A percentile compares a stretch with the other conserved stretches of the same genome.
Conservation (phyloP, 2,797 vertebrate genomes). For the Chelon auratus region DNA sequence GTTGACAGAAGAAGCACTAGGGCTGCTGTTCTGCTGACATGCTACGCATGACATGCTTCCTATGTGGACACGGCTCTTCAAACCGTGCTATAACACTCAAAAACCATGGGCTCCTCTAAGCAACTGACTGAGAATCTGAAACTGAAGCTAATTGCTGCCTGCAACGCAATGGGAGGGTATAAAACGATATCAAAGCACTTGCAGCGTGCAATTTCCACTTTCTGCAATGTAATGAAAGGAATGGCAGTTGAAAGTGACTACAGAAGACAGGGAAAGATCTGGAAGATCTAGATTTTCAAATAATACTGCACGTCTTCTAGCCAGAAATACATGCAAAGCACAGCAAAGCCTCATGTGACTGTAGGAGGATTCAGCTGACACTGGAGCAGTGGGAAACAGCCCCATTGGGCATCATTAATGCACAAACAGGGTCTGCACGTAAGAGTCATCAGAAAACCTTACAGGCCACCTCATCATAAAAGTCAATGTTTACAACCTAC, state of each 20-base stretch:
- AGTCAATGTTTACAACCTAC: background rate
- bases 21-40: background rate
- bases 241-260: background rate
- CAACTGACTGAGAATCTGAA: background rate
- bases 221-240: background rate
- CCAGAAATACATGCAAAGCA: background rate
- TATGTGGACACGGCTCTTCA: background rate
- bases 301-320: background rate
- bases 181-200: constrained; percentile 18
- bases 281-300: background rate
- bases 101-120: background rate
- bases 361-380: background rate
- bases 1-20: no score
- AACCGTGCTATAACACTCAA: background rate
- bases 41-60: background rate
- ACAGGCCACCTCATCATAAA: background rate
- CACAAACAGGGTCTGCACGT: background rate
- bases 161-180: background rate
- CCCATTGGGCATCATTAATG: background rate
- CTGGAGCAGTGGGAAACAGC: background rate
- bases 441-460: background rate
- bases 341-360: background rate
- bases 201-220: background rate
- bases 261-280: background rate
- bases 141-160: background rate